A percentile compares a stretch with the other conserved stretches of the same genome.
These are phyloP conservation scores for Ganaspis sp. DNA, from an alignment of 1,140 invertebrate genomes.

Conservation along the genomic window DNA sequence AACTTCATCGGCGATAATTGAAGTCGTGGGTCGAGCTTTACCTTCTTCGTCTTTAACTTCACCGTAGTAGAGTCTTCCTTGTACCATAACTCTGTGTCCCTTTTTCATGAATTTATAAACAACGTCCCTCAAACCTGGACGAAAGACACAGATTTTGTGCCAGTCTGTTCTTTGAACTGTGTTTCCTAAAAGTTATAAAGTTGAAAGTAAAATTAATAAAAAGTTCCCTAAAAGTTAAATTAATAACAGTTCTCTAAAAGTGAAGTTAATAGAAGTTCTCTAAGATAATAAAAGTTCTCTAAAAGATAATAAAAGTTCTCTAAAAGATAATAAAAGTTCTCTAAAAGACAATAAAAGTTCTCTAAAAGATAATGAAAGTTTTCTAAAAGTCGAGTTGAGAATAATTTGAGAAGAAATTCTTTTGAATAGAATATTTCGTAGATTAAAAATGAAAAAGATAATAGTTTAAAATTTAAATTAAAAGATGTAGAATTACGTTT, in stretches of 20 bases:
- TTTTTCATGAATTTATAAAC: constrained; percentile 89
- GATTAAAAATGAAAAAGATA: constrained; percentile 60
- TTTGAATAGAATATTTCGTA: too few relatives aligned
- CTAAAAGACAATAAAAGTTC: too few relatives aligned
- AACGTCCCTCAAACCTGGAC: constrained; percentile 86
- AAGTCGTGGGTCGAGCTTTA: constrained; percentile 82
- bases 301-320: too few relatives aligned
- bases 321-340: too few relatives aligned
- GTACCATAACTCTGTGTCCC: constrained; percentile 90
- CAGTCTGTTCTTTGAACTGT: constrained; percentile 91
- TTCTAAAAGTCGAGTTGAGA: too few relatives aligned
- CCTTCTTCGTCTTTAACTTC: constrained; percentile 89
- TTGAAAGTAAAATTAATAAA: too few relatives aligned
- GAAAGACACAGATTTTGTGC: constrained; percentile 93
- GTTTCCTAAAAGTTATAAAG: constrained; percentile 81
- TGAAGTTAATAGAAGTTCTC: too few relatives aligned
- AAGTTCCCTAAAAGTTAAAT: too few relatives aligned
- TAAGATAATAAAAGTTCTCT: too few relatives aligned
- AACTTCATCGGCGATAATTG: constrained; percentile 92
- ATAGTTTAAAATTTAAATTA: constrained; percentile 24
- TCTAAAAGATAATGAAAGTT: too few relatives aligned
- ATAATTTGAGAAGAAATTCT: too few relatives aligned
- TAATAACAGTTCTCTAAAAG: too few relatives aligned
- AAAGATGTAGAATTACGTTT: not conserved
- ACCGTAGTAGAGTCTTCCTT: constrained; percentile 89